Evolutionary conservation across 1,140 invertebrate species (phyloP).

Genomic region (Pseudomyrmex gracilis): DNA sequence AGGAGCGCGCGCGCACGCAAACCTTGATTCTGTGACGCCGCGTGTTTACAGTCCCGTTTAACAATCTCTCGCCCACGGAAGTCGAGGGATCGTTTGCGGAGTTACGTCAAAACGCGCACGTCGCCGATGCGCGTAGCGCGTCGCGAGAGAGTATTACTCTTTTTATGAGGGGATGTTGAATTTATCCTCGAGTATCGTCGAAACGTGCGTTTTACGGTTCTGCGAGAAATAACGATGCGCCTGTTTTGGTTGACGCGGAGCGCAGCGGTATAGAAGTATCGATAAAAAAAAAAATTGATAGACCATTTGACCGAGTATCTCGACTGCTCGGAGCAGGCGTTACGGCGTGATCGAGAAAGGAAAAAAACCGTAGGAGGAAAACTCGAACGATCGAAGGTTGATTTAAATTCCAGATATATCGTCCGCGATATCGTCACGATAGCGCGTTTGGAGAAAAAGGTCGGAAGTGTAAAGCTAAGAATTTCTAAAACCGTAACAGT

Average conservation of each 20-base stretch:
- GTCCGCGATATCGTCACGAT: neutral
- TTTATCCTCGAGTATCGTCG: conserved; percentile 26
- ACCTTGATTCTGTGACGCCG: conserved; percentile 33
- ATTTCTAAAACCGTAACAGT: neutral
- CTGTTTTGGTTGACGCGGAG: conserved; percentile 30
- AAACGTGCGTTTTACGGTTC: conserved; percentile 42
- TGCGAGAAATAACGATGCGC: conserved; percentile 27
- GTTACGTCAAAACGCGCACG: conserved; percentile 34
- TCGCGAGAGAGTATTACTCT: conserved; percentile 31
- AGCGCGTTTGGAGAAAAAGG: neutral
- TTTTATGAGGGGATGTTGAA: conserved; percentile 49
- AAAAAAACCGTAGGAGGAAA: conserved; percentile 24
- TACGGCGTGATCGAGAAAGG: neutral
- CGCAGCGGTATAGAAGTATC: neutral
- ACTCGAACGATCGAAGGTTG: conserved; percentile 43
- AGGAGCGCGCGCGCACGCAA: neutral
- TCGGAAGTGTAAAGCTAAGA: neutral
- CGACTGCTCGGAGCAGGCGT: neutral
- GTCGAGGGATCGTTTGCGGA: conserved; percentile 18
- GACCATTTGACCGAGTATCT: neutral
- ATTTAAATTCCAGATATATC: conserved; percentile 1
- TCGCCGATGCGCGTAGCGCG: conserved; percentile 8
- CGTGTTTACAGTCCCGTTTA: conserved; percentile 34
- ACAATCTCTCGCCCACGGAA: conserved; percentile 29
- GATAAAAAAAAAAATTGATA: conserved; percentile 53